Conservation (phyloP, 2,797 vertebrate genomes). For the Acanthurus lineatus region DNA sequence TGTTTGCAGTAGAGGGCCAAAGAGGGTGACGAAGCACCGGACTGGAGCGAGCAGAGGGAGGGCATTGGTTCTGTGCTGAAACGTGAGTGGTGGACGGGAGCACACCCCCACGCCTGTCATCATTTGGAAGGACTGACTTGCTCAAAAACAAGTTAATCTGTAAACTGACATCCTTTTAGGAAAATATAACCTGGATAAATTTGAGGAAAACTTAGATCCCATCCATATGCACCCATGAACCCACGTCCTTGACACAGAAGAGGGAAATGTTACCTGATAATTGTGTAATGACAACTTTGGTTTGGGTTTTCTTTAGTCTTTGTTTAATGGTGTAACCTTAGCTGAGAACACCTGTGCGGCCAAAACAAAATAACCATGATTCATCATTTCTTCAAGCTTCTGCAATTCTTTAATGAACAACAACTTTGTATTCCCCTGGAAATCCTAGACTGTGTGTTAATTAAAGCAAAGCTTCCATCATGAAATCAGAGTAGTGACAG, state of each 20-base stretch:
- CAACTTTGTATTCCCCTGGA: not conserved
- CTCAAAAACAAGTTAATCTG: constrained; percentile 60
- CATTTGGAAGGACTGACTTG: constrained; percentile 2
- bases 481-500: constrained; percentile 23
- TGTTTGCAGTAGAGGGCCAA: constrained; percentile 57
- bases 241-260: not conserved
- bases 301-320: not conserved
- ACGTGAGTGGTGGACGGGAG: constrained; percentile 61
- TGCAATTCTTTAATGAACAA: no score
- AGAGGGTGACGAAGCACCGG: not conserved
- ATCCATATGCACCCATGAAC: constrained; percentile 5
- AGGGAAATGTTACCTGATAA: not conserved
- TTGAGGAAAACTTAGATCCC: not conserved
- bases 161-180: constrained; percentile 24
- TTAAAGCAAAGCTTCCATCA: not conserved
- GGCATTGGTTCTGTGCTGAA: constrained; percentile 7
- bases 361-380: not conserved
- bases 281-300: not conserved
- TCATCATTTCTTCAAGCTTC: not conserved
- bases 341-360: not conserved
- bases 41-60: constrained; percentile 24
- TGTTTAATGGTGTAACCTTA: not conserved
- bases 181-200: constrained; percentile 8
- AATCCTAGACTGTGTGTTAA: not conserved
- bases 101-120: constrained; percentile 65